Percentiles rank a stretch among this genome's conserved stretches.
phyloP scores from a whole-genome alignment of 2,113 vertebrate genomes.

The Cephalophus harveyi region DNA sequence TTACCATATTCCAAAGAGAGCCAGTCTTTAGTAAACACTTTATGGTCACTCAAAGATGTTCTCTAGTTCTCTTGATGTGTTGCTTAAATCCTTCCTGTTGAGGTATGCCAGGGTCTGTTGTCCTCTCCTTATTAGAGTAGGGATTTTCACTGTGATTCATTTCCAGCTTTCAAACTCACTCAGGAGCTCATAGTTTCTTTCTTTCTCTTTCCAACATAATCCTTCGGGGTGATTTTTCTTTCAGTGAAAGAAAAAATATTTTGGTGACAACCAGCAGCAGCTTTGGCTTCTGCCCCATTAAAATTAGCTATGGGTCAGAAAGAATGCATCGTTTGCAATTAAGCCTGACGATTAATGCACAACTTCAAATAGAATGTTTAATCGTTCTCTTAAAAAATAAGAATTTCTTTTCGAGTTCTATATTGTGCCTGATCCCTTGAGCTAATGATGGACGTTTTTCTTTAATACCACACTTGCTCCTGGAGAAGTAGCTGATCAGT shows the following conservation, averaged over 20 bases:
- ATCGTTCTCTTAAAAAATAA: conserved; percentile 11
- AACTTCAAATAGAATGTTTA: conserved; percentile 1
- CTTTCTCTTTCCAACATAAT: conserved; percentile 22
- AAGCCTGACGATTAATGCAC: not conserved
- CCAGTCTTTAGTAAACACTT: not conserved
- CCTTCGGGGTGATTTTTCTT: not conserved
- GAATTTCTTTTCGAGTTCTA: conserved; percentile 19
- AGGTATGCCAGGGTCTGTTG: not conserved
- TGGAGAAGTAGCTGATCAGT: conserved; percentile 32
- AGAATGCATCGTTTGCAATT: conserved; percentile 2
- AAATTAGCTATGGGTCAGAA: not conserved
- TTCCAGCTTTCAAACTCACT: conserved; percentile 25
- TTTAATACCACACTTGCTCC: conserved; percentile 33
- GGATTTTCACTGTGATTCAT: conserved; percentile 2
- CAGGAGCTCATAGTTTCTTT: not conserved
- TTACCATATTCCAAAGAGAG: not conserved
- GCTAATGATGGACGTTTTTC: not conserved
- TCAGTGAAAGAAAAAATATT: not conserved
- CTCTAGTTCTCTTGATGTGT: not conserved
- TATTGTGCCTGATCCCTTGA: not conserved
- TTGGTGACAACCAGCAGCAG: not conserved
- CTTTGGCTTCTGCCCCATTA: conserved; percentile 7
- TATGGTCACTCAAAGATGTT: not conserved
- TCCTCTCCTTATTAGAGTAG: conserved; percentile 21
- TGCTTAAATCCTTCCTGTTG: not conserved